Percentiles rank a stretch among this genome's conserved stretches.
Conservation (phyloP, 2,113 vertebrate species). For the Vimba vimba region DNA sequence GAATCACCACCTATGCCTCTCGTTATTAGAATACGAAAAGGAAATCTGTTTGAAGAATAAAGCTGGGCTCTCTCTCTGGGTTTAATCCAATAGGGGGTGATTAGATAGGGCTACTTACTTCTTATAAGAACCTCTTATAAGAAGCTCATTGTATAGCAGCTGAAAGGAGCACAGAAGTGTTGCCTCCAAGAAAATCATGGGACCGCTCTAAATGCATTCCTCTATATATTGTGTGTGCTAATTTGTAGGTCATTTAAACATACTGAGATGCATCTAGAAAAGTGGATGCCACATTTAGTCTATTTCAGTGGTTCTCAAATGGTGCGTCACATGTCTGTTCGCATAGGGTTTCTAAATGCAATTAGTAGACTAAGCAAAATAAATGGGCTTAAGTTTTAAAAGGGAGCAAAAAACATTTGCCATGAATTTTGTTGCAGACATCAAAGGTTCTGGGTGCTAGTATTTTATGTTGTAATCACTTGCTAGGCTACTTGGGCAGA, state of each 20-base stretch:
- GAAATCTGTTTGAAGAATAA: slow-evolving; percentile 69
- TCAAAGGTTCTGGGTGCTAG: slow-evolving; percentile 41
- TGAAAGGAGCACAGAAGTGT: slow-evolving; percentile 67
- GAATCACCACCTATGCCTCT: slow-evolving; percentile 31
- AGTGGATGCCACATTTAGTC: neutral
- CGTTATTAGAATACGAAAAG: slow-evolving; percentile 56
- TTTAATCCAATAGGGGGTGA: slow-evolving; percentile 75
- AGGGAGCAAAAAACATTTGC: neutral
- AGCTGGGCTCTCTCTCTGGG: slow-evolving; percentile 67
- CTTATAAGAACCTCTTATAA: slow-evolving; percentile 62
- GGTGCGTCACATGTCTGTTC: neutral
- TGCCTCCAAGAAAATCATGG: slow-evolving; percentile 38
- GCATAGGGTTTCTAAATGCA: neutral
- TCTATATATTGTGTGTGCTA: slow-evolving; percentile 53
- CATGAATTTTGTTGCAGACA: neutral
- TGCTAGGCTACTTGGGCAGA: slow-evolving; percentile 43
- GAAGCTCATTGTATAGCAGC: slow-evolving; percentile 71
- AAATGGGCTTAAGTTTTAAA: neutral
- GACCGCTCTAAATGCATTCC: slow-evolving; percentile 63
- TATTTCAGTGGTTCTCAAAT: neutral
- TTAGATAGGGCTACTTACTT: slow-evolving; percentile 71
- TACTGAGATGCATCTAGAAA: slow-evolving; percentile 21
- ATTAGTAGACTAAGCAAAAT: neutral
- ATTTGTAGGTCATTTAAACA: slow-evolving; percentile 49
- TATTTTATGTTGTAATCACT: slow-evolving; percentile 58